phyloP scores from a whole-genome alignment of 2,888 invertebrate genomes.

The Metalampra italica region DNA sequence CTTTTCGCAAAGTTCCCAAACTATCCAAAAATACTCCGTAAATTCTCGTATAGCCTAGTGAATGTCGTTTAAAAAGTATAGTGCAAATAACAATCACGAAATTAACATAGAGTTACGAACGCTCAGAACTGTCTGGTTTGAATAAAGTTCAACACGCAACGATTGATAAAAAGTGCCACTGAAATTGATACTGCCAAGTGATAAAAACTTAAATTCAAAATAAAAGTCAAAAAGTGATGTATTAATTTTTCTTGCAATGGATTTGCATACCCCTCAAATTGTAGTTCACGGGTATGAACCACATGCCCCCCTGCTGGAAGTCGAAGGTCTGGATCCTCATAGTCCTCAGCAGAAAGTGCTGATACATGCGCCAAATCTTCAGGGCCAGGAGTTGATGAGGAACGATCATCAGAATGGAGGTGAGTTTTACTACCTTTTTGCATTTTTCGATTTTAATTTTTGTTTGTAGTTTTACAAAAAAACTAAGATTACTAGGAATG shows the following conservation, averaged over 20 bases:
- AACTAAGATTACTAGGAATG: no score
- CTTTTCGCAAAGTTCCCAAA: conserved; percentile 19
- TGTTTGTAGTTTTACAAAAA: no score
- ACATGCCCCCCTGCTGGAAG: conserved; percentile 68
- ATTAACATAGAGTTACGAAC: conserved; percentile 18
- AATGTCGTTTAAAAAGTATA: conserved; percentile 21
- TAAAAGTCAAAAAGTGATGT: conserved; percentile 27
- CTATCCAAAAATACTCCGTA: conserved; percentile 38
- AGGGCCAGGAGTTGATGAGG: conserved; percentile 63
- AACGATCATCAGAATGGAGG: conserved; percentile 70
- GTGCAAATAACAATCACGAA: conserved; percentile 47
- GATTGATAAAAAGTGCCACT: conserved; percentile 34
- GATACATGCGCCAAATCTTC: conserved; percentile 65
- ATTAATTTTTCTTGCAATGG: conserved; percentile 41
- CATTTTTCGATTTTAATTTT: no score
- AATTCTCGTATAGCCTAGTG: conserved; percentile 44
- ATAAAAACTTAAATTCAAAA: conserved; percentile 8
- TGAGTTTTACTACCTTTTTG: conserved; percentile 23
- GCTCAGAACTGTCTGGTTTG: conserved; percentile 21
- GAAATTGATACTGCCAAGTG: conserved; percentile 13
- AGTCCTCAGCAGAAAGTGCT: conserved; percentile 73
- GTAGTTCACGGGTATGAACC: conserved; percentile 70
- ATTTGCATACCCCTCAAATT: conserved; percentile 66
- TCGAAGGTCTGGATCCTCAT: conserved; percentile 68
- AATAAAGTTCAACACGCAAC: conserved; percentile 36